Percentiles rank a stretch among this genome's conserved stretches.
These are phyloP conservation scores for Diglossa brunneiventris DNA, from an alignment of 2,113 vertebrate species.

Conservation along the genomic window DNA sequence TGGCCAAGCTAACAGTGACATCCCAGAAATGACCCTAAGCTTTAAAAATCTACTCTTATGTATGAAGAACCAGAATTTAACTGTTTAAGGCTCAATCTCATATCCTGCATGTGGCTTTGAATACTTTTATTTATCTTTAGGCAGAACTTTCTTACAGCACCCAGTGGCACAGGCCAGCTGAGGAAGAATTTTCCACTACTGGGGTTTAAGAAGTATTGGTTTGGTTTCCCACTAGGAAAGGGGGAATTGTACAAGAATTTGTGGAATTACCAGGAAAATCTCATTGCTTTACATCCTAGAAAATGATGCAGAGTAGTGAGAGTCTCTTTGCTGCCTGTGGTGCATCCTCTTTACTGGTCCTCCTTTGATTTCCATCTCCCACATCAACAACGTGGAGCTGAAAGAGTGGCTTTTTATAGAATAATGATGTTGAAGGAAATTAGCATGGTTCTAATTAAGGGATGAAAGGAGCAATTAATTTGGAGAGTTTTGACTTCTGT, in stretches of 20 bases:
- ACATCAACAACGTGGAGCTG: background rate
- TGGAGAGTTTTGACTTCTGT: background rate
- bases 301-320: background rate
- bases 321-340: background rate
- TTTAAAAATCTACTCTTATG: background rate
- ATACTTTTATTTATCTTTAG: background rate
- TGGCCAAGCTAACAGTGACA: background rate
- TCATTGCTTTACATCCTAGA: background rate
- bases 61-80: background rate
- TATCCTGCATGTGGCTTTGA: background rate
- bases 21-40: background rate
- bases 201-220: background rate
- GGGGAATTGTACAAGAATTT: background rate
- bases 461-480: slow-evolving; percentile 15
- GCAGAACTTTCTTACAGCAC: background rate
- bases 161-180: background rate
- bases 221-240: background rate
- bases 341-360: background rate
- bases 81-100: accelerated
- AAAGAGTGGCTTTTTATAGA: background rate
- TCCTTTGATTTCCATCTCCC: background rate
- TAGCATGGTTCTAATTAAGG: slow-evolving; percentile 1
- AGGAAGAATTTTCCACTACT: background rate
- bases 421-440: slow-evolving; percentile 30
- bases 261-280: background rate